Evolutionary conservation across 1,140 invertebrate species (phyloP), one percentile per base, ranked within the genome.

Genomic region (Tribolium castaneum): DNA sequence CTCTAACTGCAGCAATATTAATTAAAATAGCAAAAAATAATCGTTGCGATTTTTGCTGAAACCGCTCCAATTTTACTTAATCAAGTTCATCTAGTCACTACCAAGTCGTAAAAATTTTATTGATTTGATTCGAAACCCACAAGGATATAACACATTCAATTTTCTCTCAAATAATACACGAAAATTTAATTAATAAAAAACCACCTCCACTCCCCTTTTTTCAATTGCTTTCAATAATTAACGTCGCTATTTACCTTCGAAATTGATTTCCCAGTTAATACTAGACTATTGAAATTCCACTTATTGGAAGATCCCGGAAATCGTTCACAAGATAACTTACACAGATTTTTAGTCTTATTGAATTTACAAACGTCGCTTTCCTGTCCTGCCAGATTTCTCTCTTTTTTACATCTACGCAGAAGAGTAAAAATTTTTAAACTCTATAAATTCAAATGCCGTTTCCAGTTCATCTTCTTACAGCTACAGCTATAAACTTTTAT

Each of bases 191-290:
- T 66, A 34, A 66, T 66, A 66, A 66, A 66, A 25, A 30, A 59
- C 14, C 16, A 62, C 25, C 12, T 6, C 7, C 14, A 25, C 22
- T 30, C 30, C 6, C 59, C 6, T 12, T 66, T 16, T n/a, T 66
- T 35, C 30, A 13, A 66, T 12, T 13, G 34, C 59, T 14, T 12
- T 22, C 12, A 12, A 30, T 66, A 66, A 66, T 66, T 66, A 59
- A 66, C 59, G 30, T 34, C n/a, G n/a, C 9, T 66, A 35, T 66
- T 66, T 66, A 66, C 59, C 30, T 34, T 66, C 9, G 59, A 66
- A 66, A 66, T 66, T 66, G 59, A 66, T 66, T 66, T 35, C 59
- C 30, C 25, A 66, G 59, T 35, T 59, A 59, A 59, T 59, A 22
- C 22, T 10, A 59, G 14, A n/a, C 19, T 59, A 59, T 59, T 59